Conservation (phyloP, 2,113 vertebrate species). For the Spea multiplicata region DNA sequence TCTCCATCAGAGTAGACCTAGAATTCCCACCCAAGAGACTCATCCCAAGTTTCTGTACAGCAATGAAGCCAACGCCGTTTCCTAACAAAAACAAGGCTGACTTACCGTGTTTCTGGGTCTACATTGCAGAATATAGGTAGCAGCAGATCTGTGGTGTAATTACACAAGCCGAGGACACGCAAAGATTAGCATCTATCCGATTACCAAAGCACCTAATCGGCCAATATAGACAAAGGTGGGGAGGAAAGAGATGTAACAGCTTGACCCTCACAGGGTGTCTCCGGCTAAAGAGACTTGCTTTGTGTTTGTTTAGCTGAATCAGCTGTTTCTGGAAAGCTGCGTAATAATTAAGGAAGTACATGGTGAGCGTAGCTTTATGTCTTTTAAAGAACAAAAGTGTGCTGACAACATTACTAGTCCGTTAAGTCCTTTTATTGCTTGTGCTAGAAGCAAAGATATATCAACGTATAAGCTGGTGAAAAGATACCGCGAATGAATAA, state of each 20-base stretch:
- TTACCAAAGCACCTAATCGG: conserved; percentile 32
- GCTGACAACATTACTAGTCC: no score
- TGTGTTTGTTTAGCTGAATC: conserved; percentile 35
- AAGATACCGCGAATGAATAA: no score
- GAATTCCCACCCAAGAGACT: no score
- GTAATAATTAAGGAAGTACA: not conserved
- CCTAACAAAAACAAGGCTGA: not conserved
- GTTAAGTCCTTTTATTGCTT: not conserved
- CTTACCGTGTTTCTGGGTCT: conserved; percentile 21
- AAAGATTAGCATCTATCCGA: conserved; percentile 34
- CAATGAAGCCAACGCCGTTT: no score
- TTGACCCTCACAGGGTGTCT: not conserved
- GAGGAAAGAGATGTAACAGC: not conserved
- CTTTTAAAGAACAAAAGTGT: no score
- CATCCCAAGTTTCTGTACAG: no score
- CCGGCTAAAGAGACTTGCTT: conserved; percentile 21
- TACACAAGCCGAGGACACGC: conserved; percentile 26
- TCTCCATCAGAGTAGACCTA: no score
- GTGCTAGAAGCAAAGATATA: not conserved
- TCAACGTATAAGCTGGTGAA: not conserved
- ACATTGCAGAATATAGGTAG: not conserved
- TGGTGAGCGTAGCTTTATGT: not conserved
- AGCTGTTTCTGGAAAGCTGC: not conserved
- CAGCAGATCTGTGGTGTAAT: conserved; percentile 36
- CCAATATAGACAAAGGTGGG: conserved; percentile 25